Conservation (phyloP, 1,140 invertebrate genomes). For the Harpegnathos saltator region DNA sequence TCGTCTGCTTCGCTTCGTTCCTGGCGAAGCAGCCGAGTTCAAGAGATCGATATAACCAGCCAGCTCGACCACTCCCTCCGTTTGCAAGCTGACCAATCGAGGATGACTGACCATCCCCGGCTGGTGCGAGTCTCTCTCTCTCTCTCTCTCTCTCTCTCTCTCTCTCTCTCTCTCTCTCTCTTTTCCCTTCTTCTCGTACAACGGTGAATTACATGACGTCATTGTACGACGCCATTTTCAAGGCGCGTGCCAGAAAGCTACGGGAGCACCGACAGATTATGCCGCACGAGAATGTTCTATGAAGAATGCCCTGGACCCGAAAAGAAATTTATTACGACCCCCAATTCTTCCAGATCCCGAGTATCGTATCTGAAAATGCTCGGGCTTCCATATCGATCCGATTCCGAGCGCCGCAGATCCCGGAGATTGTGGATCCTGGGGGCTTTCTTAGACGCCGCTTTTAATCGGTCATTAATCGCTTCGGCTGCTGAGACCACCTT, state of each 20-base stretch:
- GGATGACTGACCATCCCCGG: conserved; percentile 81
- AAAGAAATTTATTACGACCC: conserved; percentile 36
- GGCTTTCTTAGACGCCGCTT: background rate
- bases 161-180: conserved; percentile 25
- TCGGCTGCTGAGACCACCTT: background rate
- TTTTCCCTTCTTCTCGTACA: conserved; percentile 69
- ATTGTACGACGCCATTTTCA: conserved; percentile 83
- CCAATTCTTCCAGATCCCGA: background rate
- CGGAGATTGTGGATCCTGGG: background rate
- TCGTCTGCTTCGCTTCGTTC: conserved; percentile 61
- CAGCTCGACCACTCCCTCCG: conserved; percentile 84
- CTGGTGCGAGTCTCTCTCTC: conserved; percentile 75
- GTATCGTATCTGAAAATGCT: background rate
- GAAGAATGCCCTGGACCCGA: conserved; percentile 60
- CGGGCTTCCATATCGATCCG: background rate
- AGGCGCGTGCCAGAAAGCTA: conserved; percentile 81
- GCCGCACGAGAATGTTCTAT: conserved; percentile 63
- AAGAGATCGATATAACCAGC: conserved; percentile 83
- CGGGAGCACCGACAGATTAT: conserved; percentile 59
- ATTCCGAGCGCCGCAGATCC: background rate
- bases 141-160: conserved; percentile 17
- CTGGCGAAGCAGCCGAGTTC: conserved; percentile 70
- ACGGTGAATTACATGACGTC: conserved; percentile 82
- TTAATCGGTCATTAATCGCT: no score
- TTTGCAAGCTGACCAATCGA: conserved; percentile 82